These are phyloP conservation scores for Tinamus guttatus DNA, from an alignment of 2,113 vertebrate species.

Conservation along the genomic window DNA sequence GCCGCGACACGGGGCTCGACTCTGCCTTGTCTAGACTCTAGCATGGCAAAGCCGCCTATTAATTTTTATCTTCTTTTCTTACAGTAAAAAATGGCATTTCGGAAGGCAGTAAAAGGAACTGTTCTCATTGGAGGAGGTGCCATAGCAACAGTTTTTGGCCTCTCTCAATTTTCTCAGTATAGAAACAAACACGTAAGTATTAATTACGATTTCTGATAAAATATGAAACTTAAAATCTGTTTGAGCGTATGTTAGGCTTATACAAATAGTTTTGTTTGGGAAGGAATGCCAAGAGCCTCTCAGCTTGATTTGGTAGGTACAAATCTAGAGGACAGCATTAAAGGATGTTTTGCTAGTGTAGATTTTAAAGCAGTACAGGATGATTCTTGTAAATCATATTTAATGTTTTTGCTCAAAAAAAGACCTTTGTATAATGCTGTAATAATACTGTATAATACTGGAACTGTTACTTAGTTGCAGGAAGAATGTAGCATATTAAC, in stretches of 20 bases:
- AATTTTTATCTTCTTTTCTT: slow-evolving; percentile 54
- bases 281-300: slow-evolving; percentile 1
- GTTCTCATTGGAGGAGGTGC: slow-evolving; percentile 87
- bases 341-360: background rate
- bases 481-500: background rate
- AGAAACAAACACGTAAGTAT: slow-evolving; percentile 88
- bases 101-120: slow-evolving; percentile 86
- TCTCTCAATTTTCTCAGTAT: slow-evolving; percentile 91
- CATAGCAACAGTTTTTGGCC: slow-evolving; percentile 85
- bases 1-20: background rate
- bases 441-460: background rate
- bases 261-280: background rate
- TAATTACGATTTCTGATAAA: slow-evolving; percentile 58
- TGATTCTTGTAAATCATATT: background rate
- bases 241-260: slow-evolving; percentile 6
- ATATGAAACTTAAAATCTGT: slow-evolving; percentile 56
- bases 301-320: background rate
- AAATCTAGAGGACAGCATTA: slow-evolving; percentile 26
- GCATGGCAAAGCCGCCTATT: slow-evolving; percentile 31
- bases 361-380: background rate
- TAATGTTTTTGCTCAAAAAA: background rate
- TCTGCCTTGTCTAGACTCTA: slow-evolving; percentile 1
- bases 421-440: background rate
- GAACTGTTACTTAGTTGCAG: background rate
- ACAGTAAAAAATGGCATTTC: slow-evolving; percentile 91